These are phyloP conservation scores for Heliangelus exortis DNA, from an alignment of 2,797 vertebrate species.

Conservation along the genomic window DNA sequence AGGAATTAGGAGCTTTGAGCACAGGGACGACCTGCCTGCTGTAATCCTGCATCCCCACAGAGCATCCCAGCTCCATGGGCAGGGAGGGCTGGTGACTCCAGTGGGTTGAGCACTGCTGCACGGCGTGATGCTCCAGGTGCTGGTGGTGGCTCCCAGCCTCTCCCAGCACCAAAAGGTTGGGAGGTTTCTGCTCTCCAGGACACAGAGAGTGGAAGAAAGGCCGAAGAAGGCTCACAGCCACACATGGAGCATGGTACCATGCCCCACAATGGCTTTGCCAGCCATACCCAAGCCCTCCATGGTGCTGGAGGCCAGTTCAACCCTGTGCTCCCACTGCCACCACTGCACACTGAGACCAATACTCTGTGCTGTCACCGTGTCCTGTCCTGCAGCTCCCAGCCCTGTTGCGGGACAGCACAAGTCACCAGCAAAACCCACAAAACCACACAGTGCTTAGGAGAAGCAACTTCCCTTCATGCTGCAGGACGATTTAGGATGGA, in stretches of 20 bases:
- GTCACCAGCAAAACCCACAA: not conserved
- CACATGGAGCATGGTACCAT: not conserved
- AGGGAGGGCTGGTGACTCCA: not conserved
- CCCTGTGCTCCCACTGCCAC: not conserved
- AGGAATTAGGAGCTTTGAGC: not conserved
- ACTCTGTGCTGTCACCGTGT: fast-evolving
- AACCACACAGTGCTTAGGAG: fast-evolving
- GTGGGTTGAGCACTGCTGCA: not conserved
- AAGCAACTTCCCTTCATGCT: not conserved
- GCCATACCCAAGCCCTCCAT: not conserved
- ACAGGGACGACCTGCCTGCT: fast-evolving
- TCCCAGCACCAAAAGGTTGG: not conserved
- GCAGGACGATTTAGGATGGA: not conserved
- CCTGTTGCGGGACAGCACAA: fast-evolving
- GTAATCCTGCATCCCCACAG: fast-evolving
- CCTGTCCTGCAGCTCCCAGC: not conserved
- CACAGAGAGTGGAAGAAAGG: not conserved
- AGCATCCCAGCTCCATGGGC: not conserved
- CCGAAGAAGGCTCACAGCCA: not conserved
- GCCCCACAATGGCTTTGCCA: not conserved
- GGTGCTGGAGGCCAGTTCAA: fast-evolving
- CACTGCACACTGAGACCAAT: fast-evolving
- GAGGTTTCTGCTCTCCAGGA: not conserved
- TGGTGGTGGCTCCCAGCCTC: fast-evolving
- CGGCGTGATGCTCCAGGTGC: fast-evolving